Evolutionary conservation across 2,797 vertebrate species (phyloP), one percentile per base, ranked within the genome.

Genomic region (Sebastes vulpes): DNA sequence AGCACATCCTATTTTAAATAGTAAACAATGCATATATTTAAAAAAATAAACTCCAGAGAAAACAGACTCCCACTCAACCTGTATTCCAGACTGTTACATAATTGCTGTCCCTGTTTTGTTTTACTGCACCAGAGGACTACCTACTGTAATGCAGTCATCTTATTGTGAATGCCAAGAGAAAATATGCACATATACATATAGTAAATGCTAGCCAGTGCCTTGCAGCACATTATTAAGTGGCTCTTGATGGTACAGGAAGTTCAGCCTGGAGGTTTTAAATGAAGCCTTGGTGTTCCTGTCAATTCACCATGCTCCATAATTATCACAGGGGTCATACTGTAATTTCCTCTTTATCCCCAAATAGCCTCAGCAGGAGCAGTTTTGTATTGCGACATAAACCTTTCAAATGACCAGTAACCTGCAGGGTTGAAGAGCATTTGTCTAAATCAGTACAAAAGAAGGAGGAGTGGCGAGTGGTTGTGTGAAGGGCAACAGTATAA

Each of bases 11-110:
- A 28, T 70, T 69, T 87, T 69, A 65, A 42, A 63, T 42, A 5
- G 21, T 63, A 42, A 84, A 67, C 14, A 56, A 12, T 9, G 18
- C 25, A 54, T 67, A 23, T 57, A 29, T 72, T 80, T 31, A 2
- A 66, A 76, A 21, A 63, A 71, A 59, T 29, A 52, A 72, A 72
- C 57, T 80, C 64, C 56, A 52, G 68, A 74, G 56, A 70, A 58
- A 78, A 80, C 6, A 31, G 48, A 82, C 76, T 84, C 81, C 79
- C 50, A 79, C 68, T 90, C 83, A 77, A 87, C 74, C 81, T 84
- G 56, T 72, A 73, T 73, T 75, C 80, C 42, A 82, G 71, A 85
- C 69, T 72, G 28, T 89, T 84, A 77, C 75, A 83, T 82, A 77
- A 85, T 56, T 60, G 9, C 53, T 65, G 72, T 71, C 68, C 72